Evolutionary conservation across 2,888 invertebrate genomes (phyloP), one percentile per base, ranked within the genome.

Genomic region (Drosophila kanekoi): DNA sequence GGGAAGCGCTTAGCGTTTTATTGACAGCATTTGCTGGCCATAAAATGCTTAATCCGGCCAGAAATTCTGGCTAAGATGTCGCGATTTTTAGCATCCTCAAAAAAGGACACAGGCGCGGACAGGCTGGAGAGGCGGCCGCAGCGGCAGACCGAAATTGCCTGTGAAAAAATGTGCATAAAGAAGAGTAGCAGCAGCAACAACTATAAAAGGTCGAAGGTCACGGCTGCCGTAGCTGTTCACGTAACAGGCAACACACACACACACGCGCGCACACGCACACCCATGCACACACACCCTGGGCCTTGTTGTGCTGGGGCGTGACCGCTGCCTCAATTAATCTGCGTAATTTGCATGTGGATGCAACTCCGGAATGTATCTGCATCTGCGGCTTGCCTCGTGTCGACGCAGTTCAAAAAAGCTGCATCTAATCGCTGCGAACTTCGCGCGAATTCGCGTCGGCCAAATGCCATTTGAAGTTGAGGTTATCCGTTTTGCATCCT

Each of bases 1-100:
- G 47, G 57, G 68, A 81, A 88, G 77, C 86, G 89, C 79, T 90
- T 81, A 89, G 88, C 72, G 79, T 80, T 89, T 89, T 89, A 89
- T 85, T 59, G 76, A 33, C 77, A 52, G 41, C 54, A 62, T 67
- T 72, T 61, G 63, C 62, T 48, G 43, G 44, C 40, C 78, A 56
- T 79, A 80, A 84, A 84, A 51, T 45, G 72, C 61, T 66, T 86
- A 89, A 83, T 87, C 87, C 79, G 60, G 64, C 69, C 58, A 44
- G 18, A 65, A 76, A 83, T 84, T 84, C 83, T 73, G 54, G 67
- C 83, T 86, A 78, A 84, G 53, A 73, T 67, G 67, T 71, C 48
- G 79, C 76, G 64, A 76, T 79, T 81, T 85, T 82, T 82, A 78
- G 57, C 79, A 49, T 66, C 74, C 77, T 72, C 77, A 77, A 75